Base-by-base conservation (phyloP, 2,113 vertebrate species). In the Hipposideros armiger region DNA sequence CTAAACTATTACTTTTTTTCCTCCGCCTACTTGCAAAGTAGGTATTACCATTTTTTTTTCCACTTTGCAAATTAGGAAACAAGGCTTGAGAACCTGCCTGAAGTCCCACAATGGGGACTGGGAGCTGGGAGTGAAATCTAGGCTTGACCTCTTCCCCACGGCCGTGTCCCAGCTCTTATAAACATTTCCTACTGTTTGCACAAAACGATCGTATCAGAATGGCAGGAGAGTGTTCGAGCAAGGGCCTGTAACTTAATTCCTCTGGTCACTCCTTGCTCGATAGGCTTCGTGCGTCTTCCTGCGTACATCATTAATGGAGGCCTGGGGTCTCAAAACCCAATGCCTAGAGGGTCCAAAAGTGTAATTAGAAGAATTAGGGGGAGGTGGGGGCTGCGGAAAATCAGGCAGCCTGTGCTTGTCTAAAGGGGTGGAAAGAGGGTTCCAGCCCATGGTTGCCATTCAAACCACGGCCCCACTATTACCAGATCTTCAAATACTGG, bases 121-220 rank as follows among this genome's bases (percentile, higher is more conserved):
- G 67, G 52, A 40, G 36, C 10, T 1, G 26, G 9, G 40, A 54
- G 28, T 20, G 16, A 83, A 60, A 54, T 7, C 69, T 16, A 90
- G 78, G 67, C 47, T 47, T 58, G 87, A 52, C 45, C 69, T 92
- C 32, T 42, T 82, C 70, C 24, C 60, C 22, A 1, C 4, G 2
- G 20, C 45, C 32, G 60, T 50, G 70, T 77, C 56, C 28, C 10
- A 11, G 58, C 20, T 76, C 30, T 87, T 40, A 54, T 0, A 52
- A 84, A 90, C 70, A 80, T 56, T 84, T 96, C 60, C 62, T 45
- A 24, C 67, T 54, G 77, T 67, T 94, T 73, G 26, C 24, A 28
- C 40, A 32, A 86, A 78, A 32, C 0, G 93, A 94, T 92, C 6
- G 0, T 50, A 66, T 80, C 54, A 32, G 58, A n/a, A 52, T 0